Evolutionary conservation across 2,888 invertebrate species (phyloP), one percentile per base, ranked within the genome.

Genomic region (Phortica magna): DNA sequence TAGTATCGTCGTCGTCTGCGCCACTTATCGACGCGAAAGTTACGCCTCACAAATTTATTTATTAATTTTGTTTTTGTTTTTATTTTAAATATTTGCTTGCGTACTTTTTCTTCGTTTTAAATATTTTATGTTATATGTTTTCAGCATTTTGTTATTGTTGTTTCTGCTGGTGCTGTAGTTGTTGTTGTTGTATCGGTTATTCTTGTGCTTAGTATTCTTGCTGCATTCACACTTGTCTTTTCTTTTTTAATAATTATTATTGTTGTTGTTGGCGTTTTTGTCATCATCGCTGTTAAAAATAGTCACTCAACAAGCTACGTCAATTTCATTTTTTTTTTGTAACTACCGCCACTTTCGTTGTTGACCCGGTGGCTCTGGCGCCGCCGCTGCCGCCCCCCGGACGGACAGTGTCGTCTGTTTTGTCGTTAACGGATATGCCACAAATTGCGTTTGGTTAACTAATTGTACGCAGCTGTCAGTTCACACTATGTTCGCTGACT

Each of bases 81-180:
- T 12, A 48, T 31, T 31, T 31, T 48, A 48, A 48, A 48, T 48
- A 0, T 61, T 17, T 48, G 22, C 31, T 71, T 14, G 48, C n/a
- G 31, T 71, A 53, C 7, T 55, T 71, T 71, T 71, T 71, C 70
- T 48, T 22, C 70, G 19, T 55, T 71, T 71, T 55, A 53, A 31
- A 55, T 9, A 71, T 71, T 71, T 71, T 71, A 71, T 71, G 39
- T 71, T 71, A 55, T 31, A 71, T 71, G 53, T 55, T 55, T 71
- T 71, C 19, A 71, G 48, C 70, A 71, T 71, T 71, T 71, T 71
- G 67, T 67, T 53, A 53, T 53, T 53, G 53, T 17, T 17, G n/a
- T 19, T 59, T 59, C 19, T 59, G 17, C 7, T 19, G 17, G 2
- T 59, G 7, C 19, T 17, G 59, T n/a, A 1, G n/a, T 17, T 59